Evolutionary conservation across 1,140 invertebrate genomes (phyloP), one percentile per base, ranked within the genome.

Genomic region (Aricia agestis): DNA sequence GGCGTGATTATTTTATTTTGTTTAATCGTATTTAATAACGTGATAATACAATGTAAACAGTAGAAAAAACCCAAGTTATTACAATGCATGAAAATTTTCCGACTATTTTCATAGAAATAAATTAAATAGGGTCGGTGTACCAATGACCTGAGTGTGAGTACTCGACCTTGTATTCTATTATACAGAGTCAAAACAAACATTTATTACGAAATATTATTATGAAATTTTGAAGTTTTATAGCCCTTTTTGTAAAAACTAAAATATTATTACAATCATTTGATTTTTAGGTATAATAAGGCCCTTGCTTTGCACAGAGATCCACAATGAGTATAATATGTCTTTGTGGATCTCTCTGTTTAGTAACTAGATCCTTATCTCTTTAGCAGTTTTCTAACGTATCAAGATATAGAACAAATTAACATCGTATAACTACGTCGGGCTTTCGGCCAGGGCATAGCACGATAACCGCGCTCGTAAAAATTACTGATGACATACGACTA

Each of bases 61-160:
- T 17, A 18, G 7, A 59, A 59, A 25, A 59, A 59, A 59, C 18
- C 15, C n/a, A 0, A 59, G 6, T 17, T 59, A 59, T 5, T 59
- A 59, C 17, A 59, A 59, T 59, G 58, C 58, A 59, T 18, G 6
- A 18, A 36, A 59, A 18, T 18, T 59, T 59, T 59, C 58, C 58
- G 58, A 59, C 58, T 59, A 59, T 59, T 59, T 59, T 59, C 58
- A n/a, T 59, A 59, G 58, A 59, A 59, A 18, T 58, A 58, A 15
- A 58, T 58, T 59, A 59, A 15, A 9, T 7, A 18, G 58, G 18
- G n/a, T 59, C 58, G 18, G 17, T 59, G 58, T 18, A 59, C 58
- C 17, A 18, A 15, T 6, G 58, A 18, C 58, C 58, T 17, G 6
- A 15, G 58, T 59, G 1, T 59, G 13, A 58, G 6, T 58, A 5